Evolutionary conservation across 2,797 vertebrate genomes (phyloP).

Genomic region (Bucorvus abyssinicus): DNA sequence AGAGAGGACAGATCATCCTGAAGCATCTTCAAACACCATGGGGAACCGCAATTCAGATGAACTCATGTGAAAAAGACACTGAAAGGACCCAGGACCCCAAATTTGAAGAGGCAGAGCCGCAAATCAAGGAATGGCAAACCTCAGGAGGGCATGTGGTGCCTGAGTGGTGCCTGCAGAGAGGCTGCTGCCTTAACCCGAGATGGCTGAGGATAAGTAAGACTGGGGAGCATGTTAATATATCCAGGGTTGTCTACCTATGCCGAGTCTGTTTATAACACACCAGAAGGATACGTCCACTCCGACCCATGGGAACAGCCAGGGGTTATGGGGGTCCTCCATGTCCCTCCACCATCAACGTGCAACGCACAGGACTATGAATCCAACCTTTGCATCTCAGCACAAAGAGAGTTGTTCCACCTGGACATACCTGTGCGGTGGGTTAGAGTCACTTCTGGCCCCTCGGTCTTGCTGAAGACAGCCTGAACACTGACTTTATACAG

Average conservation of each 20-base stretch:
- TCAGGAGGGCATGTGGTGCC: background rate
- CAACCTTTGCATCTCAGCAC: background rate
- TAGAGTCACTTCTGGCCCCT: constrained; percentile 85
- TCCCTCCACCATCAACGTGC: background rate
- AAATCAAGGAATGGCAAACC: background rate
- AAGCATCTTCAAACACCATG: background rate
- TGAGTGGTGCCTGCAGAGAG: background rate
- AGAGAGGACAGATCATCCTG: background rate
- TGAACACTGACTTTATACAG: constrained; percentile 78
- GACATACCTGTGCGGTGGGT: constrained; percentile 83
- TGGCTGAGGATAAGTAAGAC: background rate
- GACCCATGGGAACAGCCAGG: accelerated
- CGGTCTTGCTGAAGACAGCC: constrained; percentile 80
- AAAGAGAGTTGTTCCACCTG: background rate
- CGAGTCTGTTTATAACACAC: background rate
- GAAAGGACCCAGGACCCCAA: background rate
- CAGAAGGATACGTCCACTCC: accelerated
- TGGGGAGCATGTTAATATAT: accelerated
- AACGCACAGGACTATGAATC: accelerated
- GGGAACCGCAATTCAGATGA: background rate
- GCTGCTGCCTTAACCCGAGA: background rate
- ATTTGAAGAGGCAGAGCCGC: background rate
- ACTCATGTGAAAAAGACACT: background rate
- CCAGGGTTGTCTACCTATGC: background rate
- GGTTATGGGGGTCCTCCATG: background rate